A percentile compares a stretch with the other conserved stretches of the same genome.
phyloP scores from a whole-genome alignment of 2,113 vertebrate species.

The Diadophis punctatus region DNA sequence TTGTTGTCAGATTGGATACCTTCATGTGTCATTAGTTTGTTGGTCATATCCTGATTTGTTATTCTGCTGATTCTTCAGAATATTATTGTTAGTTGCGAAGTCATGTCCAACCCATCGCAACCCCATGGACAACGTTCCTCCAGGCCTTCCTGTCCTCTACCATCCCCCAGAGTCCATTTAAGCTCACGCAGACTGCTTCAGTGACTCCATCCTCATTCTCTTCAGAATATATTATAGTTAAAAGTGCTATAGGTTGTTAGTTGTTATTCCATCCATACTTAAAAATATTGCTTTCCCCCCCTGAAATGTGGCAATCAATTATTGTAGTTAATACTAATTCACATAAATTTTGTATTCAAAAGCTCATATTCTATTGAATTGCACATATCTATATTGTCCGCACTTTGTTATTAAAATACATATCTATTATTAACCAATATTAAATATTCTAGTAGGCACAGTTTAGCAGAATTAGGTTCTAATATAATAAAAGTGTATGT shows the following conservation, averaged over 20 bases:
- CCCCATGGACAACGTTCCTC: too few relatives aligned
- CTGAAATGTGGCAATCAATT: not conserved
- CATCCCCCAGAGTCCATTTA: too few relatives aligned
- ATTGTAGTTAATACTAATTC: not conserved
- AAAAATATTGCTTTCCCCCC: not conserved
- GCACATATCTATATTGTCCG: not conserved
- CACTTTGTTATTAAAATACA: not conserved
- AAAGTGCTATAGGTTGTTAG: not conserved
- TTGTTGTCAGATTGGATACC: not conserved
- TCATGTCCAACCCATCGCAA: too few relatives aligned
- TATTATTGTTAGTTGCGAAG: not conserved
- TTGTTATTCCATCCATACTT: not conserved
- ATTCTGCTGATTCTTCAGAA: not conserved
- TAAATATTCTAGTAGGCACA: not conserved
- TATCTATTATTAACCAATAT: not conserved
- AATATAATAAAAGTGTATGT: not conserved
- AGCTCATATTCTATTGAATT: not conserved
- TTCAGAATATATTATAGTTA: not conserved
- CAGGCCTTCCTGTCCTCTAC: too few relatives aligned
- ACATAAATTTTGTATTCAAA: not conserved
- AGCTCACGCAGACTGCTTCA: too few relatives aligned
- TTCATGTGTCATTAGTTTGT: not conserved
- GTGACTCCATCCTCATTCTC: too few relatives aligned
- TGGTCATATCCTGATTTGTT: not conserved
- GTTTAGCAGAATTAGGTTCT: not conserved